Evolutionary conservation across 2,113 vertebrate species (phyloP), one percentile per base, ranked within the genome.

Genomic region (Nothoprocta perdicaria): DNA sequence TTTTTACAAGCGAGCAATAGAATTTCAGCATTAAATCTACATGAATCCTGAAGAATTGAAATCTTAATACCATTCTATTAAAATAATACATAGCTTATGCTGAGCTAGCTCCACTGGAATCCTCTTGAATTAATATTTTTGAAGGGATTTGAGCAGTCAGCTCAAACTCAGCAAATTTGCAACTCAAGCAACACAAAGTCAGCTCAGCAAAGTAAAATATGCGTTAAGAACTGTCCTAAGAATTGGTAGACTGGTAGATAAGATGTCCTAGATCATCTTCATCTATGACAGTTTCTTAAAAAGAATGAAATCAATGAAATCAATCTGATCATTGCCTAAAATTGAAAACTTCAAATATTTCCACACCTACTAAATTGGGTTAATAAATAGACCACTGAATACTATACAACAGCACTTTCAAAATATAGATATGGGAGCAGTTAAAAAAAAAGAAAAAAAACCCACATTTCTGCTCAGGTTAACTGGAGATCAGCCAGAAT

Each of bases 341-440:
- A 7, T 41, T 43, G 22, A 52, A 27, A 88, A 84, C 60, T 71
- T 78, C 14, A 77, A 83, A 45, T 69, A 67, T 90, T 80, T 84
- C 86, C 7, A 5, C 9, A 50, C 19, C 13, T 74, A 23, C 58
- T 88, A 66, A 7, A 45, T 67, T 67, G 19, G 50, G 26, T 38
- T 74, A 78, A 55, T 46, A 75, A 87, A 41, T 11, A 69, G 50
- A 41, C 6, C 66, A 7, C 10, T 62, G 63, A 66, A 80, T 10
- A 21, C 57, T 57, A 62, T 14, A 65, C 7, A 61, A 48, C 23
- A 67, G 6, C 1, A 69, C 14, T 48, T 23, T 65, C 17, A 62
- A 33, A 76, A 50, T 74, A 67, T 6, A 90, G 12, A 77, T 90
- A 86, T 8, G 2, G 24, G 8, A 74, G 7, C 65, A 84, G 6